Conservation (phyloP, 2,797 vertebrate species). For the Coccyzus lansbergi region DNA sequence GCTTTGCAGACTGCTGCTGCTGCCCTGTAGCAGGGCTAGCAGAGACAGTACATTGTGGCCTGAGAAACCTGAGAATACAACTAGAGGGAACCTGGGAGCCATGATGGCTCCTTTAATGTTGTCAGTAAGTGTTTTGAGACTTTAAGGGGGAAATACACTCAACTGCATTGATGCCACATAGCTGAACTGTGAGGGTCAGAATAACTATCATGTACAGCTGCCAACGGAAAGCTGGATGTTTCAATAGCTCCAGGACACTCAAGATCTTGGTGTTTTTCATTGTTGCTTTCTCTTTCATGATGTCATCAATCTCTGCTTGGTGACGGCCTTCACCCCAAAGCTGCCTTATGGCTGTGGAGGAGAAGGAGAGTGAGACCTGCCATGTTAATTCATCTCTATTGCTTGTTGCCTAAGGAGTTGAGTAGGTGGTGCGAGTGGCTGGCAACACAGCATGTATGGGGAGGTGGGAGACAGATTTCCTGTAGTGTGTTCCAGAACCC, state of each 20-base stretch:
- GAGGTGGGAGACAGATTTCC: not conserved
- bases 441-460: not conserved
- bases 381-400: not conserved
- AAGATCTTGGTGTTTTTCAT: slow-evolving; percentile 70
- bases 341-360: slow-evolving; percentile 77
- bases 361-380: slow-evolving; percentile 19
- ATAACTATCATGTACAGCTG: slow-evolving; percentile 82
- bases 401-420: not conserved
- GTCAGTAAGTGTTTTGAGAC: not conserved
- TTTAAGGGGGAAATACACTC: slow-evolving; percentile 40
- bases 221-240: slow-evolving; percentile 78
- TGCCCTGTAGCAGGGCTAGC: not conserved
- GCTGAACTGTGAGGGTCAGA: slow-evolving; percentile 87
- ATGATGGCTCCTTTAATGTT: not conserved
- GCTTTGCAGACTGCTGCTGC: not conserved
- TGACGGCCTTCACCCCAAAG: slow-evolving; percentile 82
- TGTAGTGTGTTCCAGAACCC: not conserved
- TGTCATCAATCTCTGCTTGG: slow-evolving; percentile 81
- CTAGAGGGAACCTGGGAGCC: not conserved
- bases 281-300: slow-evolving; percentile 79
- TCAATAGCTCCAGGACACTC: slow-evolving; percentile 80
- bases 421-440: not conserved
- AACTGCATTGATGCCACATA: slow-evolving; percentile 90
- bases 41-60: not conserved
- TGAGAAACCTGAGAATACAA: not conserved